These are phyloP conservation scores for Xiphorhynchus elegans DNA, from an alignment of 2,113 vertebrate genomes.

Conservation along the genomic window DNA sequence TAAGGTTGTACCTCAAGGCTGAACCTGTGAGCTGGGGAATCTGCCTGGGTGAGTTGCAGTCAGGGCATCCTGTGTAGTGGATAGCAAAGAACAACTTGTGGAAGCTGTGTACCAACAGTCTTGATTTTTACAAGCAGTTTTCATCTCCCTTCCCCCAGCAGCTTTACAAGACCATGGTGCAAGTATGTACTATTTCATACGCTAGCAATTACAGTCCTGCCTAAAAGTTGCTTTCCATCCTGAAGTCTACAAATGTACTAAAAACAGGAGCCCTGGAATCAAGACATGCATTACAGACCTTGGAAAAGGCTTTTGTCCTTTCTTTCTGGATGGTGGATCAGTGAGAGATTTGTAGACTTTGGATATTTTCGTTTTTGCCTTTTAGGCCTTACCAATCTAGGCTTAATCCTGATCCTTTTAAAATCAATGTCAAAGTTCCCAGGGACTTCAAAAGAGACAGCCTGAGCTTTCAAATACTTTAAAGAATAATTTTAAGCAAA, in stretches of 20 bases:
- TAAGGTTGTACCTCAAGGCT: background rate
- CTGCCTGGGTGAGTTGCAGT: background rate
- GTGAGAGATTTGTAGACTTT: conserved; percentile 27
- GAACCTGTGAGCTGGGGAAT: background rate
- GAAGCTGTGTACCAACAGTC: background rate
- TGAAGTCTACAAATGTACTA: background rate
- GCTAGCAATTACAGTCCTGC: background rate
- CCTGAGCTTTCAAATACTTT: conserved; percentile 9
- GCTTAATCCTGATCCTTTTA: conserved; percentile 33
- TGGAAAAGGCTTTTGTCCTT: conserved; percentile 36
- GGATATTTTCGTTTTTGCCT: conserved; percentile 29
- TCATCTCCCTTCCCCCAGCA: conserved; percentile 17
- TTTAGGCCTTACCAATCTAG: conserved; percentile 20
- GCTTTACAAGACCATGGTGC: background rate
- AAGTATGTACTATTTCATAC: background rate
- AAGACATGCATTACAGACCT: conserved; percentile 12
- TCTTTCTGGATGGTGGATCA: background rate
- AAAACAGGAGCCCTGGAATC: conserved; percentile 1
- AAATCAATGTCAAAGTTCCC: conserved; percentile 33
- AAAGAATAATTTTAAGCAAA: conserved; percentile 55
- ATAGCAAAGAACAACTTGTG: background rate
- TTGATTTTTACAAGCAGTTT: conserved; percentile 5
- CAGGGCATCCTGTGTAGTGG: background rate
- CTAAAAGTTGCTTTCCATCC: conserved; percentile 23
- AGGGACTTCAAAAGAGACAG: conserved; percentile 34